These are phyloP conservation scores for Naja naja DNA, from an alignment of 2,113 vertebrate genomes.

Conservation along the genomic window DNA sequence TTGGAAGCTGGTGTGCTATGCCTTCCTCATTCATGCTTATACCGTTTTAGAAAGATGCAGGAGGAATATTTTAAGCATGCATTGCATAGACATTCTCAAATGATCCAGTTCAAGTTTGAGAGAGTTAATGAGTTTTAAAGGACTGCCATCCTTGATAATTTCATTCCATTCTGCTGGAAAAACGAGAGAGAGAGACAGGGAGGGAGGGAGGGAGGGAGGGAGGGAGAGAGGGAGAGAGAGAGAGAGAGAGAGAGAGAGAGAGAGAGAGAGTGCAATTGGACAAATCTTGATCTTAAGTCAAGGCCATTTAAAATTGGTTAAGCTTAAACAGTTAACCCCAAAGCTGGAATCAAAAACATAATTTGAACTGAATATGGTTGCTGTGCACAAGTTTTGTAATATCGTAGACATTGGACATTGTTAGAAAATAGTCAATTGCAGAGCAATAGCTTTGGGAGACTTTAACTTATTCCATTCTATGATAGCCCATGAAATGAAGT, in stretches of 20 bases:
- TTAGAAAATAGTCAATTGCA: background rate
- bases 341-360: background rate
- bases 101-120: background rate
- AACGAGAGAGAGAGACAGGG: no score
- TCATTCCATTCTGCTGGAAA: background rate
- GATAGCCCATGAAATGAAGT: constrained; percentile 33
- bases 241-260: no score
- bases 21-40: background rate
- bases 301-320: background rate
- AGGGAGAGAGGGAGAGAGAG: no score
- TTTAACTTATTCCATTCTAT: constrained; percentile 2
- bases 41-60: background rate
- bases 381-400: background rate
- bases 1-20: background rate
- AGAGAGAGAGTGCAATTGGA: background rate
- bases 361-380: background rate
- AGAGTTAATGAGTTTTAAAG: background rate
- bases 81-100: background rate
- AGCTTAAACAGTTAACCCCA: background rate
- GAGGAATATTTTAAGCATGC: background rate
- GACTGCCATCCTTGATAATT: background rate
- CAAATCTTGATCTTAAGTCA: background rate
- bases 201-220: no score
- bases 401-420: background rate
- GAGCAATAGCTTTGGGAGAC: background rate